Evolutionary conservation across 2,888 invertebrate genomes (phyloP), one percentile per base, ranked within the genome.

Genomic region (Ennomos quercinarius): DNA sequence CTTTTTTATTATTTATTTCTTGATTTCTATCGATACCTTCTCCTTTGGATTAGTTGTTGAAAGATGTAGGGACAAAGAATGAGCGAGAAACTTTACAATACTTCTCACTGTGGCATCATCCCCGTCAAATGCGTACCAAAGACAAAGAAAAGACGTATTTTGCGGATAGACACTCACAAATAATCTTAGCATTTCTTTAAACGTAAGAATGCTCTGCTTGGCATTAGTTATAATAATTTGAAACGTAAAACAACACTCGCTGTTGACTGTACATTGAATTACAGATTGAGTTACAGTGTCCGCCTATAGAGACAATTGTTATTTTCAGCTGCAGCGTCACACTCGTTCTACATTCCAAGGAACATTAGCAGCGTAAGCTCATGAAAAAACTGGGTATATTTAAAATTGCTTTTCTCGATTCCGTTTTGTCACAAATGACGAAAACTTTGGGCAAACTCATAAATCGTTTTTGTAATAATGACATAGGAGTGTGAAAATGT

Each of bases 401-500:
- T 69, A 73, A 68, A 62, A 60, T 50, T 63, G 61, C 69, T 74
- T 78, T 76, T 81, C 82, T 79, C 73, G 67, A 78, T 74, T 73
- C 67, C 65, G 70, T 67, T 70, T 76, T 77, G 63, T 71, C 74
- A 70, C 56, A 55, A 56, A 55, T 61, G 60, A 61, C 60, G 60
- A 61, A 61, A 52, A 47, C 55, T 55, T 46, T 50, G 43, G 60
- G 44, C 11, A 46, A 12, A 63, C 58, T 60, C 63, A 57, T 60
- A 56, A 63, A 52, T 59, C 38, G 67, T 63, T 67, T 57, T 61
- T 51, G 64, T 70, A 63, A 64, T 70, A 73, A 69, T 74, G 70
- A 70, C 69, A 73, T 66, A 69, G 62, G 68, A 12, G 39, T 54
- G 35, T 10, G 9, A 52, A 37, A 35, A 1, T 27, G 40, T 51